Base-by-base conservation (phyloP, 2,797 vertebrate genomes). In the Sphaeramia orbicularis region DNA sequence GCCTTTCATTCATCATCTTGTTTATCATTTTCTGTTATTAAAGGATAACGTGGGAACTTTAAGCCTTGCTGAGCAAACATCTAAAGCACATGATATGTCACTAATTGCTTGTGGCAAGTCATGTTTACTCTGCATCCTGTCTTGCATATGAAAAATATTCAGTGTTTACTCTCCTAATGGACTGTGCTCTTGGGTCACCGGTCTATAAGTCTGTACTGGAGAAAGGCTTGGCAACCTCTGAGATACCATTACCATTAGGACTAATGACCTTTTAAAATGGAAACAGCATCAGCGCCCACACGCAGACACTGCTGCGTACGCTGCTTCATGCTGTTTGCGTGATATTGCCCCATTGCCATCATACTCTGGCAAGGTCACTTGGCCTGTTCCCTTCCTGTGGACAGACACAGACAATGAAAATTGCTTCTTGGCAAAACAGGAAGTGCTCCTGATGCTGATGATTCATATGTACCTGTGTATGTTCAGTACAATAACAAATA, bases 151-250 rank as follows among this genome's bases (percentile, higher is more conserved):
- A 80, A 85, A 86, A 84, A 85, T 81, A 86, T 63, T 58, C 52
- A 52, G 53, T 94, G 91, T 94, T 94, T 94, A 85, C 89, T 88
- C 89, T 92, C 87, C 84, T 93, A 94, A 94, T 94, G 93, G 92
- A 91, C 80, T 78, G 63, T 80, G 86, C 76, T 86, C 84, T 84
- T 80, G 78, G 63, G 70, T 71, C 60, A 67, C 71, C 60, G 32
- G 55, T 69, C 38, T 69, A 56, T 65, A 65, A 71, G 69, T 52
- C 66, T 60, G 76, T 48, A 65, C 83, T 86, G 81, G 76, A 79
- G 71, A 85, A 74, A 84, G 72, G 76, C 86, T 77, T 83, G 81
- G 84, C 90, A 88, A 93, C 86, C 85, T 88, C 80, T 51, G 65
- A 84, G 88, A 88, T 87, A 89, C 81, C 87, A 91, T 93, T 91